Percentiles rank a stretch among this genome's conserved stretches.
phyloP scores from a whole-genome alignment of 2,888 invertebrate genomes.

The Myopa tessellatipennis region DNA sequence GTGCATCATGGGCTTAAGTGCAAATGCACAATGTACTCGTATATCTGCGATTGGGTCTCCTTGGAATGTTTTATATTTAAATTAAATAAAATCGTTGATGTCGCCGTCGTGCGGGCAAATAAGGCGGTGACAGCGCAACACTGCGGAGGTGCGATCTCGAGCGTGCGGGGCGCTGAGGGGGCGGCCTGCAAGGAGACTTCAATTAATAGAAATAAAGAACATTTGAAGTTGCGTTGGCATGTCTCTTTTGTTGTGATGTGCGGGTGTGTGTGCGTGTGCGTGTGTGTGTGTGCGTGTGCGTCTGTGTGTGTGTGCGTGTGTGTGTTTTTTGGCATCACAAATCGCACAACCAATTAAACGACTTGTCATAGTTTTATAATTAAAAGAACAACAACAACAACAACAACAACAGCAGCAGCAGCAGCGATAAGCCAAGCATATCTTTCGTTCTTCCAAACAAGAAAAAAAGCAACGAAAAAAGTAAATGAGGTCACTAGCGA shows the following conservation, averaged over 20 bases:
- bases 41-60: constrained; percentile 38
- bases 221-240: neutral
- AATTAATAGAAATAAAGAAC: constrained; percentile 11
- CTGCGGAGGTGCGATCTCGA: neutral
- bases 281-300: too few species aligned
- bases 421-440: too few species aligned
- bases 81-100: constrained; percentile 26
- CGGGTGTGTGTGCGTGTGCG: too few species aligned
- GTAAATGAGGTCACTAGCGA: neutral
- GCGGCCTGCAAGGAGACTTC: constrained; percentile 12
- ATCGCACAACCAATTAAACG: too few species aligned
- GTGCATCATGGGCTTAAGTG: constrained; percentile 19
- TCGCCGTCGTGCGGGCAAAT: constrained; percentile 21
- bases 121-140: neutral
- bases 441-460: too few species aligned
- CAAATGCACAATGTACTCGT: neutral
- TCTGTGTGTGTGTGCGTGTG: too few species aligned
- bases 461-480: too few species aligned
- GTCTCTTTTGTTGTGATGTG: neutral
- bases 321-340: too few species aligned
- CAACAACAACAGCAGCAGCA: too few species aligned
- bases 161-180: neutral
- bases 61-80: constrained; percentile 41
- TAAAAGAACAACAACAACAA: too few species aligned
- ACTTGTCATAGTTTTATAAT: too few species aligned